These are phyloP conservation scores for Ageneiosus marmoratus DNA, from an alignment of 2,113 vertebrate species.

Conservation along the genomic window DNA sequence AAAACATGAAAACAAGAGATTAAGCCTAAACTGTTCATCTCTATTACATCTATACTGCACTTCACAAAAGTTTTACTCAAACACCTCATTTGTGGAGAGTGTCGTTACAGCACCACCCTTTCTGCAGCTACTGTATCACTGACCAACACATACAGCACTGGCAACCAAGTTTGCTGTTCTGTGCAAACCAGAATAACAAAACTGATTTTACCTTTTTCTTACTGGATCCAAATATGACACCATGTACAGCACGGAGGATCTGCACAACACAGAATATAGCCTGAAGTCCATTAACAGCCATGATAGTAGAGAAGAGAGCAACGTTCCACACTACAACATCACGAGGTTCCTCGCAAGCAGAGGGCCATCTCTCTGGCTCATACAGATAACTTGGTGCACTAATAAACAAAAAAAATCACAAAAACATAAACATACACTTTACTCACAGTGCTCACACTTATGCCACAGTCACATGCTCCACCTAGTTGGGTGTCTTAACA, in stretches of 20 bases:
- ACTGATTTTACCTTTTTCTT: constrained; percentile 64
- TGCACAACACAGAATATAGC: constrained; percentile 64
- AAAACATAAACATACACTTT: neutral
- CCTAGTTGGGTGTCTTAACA: neutral
- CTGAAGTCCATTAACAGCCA: constrained; percentile 62
- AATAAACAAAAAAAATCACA: neutral
- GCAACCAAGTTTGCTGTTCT: neutral
- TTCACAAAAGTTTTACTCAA: neutral
- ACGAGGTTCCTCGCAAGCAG: constrained; percentile 65
- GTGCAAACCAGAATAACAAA: neutral
- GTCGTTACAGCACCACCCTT: neutral
- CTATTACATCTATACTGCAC: neutral
- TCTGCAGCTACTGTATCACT: neutral
- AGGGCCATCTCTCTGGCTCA: constrained; percentile 61
- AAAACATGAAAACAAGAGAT: neutral
- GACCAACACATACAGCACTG: too few species aligned
- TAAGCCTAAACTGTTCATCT: neutral
- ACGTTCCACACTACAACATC: constrained; percentile 72
- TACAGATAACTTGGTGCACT: constrained; percentile 61
- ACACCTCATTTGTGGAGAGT: neutral
- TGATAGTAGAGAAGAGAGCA: constrained; percentile 68
- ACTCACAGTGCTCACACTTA: neutral
- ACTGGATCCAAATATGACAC: constrained; percentile 64
- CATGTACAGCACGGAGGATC: constrained; percentile 63
- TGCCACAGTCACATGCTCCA: constrained; percentile 18